Evolutionary conservation across 2,797 vertebrate genomes (phyloP).

Genomic region (Tamandua tetradactyla): DNA sequence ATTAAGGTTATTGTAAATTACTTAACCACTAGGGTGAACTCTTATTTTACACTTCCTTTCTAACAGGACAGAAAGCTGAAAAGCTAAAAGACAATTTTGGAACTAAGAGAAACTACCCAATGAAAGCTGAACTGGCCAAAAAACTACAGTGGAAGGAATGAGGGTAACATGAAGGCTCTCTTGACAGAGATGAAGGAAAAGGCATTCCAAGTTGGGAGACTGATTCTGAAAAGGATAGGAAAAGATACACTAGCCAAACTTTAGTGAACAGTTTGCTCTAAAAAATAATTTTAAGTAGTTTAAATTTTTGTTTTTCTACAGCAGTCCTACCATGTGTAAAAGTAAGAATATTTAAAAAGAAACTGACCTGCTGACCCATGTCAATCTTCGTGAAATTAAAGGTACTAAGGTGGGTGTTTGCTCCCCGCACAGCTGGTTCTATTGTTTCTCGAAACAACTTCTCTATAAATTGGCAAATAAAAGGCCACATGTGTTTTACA

Average conservation of each 20-base stretch:
- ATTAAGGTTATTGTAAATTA: not conserved
- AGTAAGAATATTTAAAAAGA: not conserved
- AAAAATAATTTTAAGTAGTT: not conserved
- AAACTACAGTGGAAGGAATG: not conserved
- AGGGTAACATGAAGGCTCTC: not conserved
- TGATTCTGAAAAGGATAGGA: not conserved
- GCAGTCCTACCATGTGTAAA: not conserved
- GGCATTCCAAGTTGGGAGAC: not conserved
- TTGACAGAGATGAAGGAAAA: not conserved
- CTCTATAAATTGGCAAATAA: conserved; percentile 97
- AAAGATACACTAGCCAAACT: accelerated
- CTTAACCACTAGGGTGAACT: not conserved
- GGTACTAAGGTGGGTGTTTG: conserved; percentile 92
- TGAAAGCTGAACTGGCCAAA: not conserved
- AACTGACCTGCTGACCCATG: conserved; percentile 95
- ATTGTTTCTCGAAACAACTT: conserved; percentile 97
- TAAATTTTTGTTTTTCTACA: not conserved
- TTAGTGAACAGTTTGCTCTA: not conserved
- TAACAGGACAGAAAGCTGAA: not conserved
- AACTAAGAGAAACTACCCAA: not conserved
- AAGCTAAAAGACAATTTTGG: not conserved
- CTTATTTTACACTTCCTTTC: not conserved
- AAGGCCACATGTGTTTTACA: conserved; percentile 99
- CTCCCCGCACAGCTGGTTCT: conserved; percentile 94
- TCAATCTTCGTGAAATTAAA: conserved; percentile 97